Evolutionary conservation across 1,140 invertebrate genomes (phyloP).

Genomic region (Linepithema humile): DNA sequence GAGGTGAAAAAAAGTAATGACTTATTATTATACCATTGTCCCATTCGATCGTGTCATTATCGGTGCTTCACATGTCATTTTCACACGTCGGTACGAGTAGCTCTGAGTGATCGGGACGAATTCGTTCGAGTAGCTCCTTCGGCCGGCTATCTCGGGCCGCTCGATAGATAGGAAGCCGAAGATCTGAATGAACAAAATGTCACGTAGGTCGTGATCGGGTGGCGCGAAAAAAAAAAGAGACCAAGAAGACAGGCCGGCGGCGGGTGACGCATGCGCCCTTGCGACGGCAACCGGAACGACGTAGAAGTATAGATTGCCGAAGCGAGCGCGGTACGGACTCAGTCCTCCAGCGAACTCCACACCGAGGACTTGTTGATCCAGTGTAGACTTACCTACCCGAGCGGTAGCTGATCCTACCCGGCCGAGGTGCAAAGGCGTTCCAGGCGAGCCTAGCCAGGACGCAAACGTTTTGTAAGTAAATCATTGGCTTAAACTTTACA

Average conservation of each 20-base stretch:
- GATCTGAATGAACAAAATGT: conserved; percentile 68
- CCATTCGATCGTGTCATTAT: not conserved
- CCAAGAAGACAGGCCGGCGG: conserved; percentile 44
- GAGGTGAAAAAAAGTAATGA: not conserved
- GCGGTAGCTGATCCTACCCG: conserved; percentile 25
- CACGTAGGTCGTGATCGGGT: conserved; percentile 65
- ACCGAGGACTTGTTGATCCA: conserved; percentile 77
- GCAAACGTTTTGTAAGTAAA: conserved; percentile 45
- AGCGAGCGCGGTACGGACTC: conserved; percentile 66
- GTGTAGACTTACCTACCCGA: conserved; percentile 12
- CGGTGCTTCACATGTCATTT: not conserved
- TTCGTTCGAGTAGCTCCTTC: not conserved
- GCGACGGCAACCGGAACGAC: conserved; percentile 73
- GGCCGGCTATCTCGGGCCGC: not conserved
- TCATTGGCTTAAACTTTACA: not conserved
- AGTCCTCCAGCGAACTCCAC: conserved; percentile 76
- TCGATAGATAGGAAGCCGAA: conserved; percentile 14
- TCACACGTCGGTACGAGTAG: not conserved
- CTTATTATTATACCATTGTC: not conserved
- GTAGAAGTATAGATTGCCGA: conserved; percentile 79
- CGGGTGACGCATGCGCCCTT: conserved; percentile 73
- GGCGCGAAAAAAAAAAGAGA: conserved; percentile 53
- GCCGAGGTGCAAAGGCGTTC: conserved; percentile 1
- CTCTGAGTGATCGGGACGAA: not conserved
- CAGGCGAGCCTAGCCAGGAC: conserved; percentile 2